Evolutionary conservation across 2,888 invertebrate genomes (phyloP).

Genomic region (Podabrus alpinus): DNA sequence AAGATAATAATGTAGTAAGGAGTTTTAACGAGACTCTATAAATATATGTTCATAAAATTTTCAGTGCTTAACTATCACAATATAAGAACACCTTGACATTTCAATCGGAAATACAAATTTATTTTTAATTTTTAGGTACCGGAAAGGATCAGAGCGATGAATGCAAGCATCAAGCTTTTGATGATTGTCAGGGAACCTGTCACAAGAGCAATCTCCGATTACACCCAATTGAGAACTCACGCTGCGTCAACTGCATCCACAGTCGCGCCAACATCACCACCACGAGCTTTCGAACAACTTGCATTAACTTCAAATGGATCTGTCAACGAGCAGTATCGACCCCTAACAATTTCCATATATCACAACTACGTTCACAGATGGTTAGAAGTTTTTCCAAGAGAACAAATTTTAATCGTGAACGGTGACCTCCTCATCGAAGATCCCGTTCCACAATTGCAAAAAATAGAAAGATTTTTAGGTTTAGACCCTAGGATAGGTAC

Average conservation of each 20-base stretch:
- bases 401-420: conserved; percentile 92
- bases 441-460: conserved; percentile 83
- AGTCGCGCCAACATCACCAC: conserved; percentile 52
- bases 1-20: neutral
- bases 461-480: conserved; percentile 86
- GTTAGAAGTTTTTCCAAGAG: conserved; percentile 89
- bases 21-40: neutral
- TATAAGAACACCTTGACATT: neutral
- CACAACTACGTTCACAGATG: conserved; percentile 88
- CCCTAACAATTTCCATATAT: conserved; percentile 87
- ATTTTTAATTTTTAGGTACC: conserved; percentile 69
- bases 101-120: neutral
- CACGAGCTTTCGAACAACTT: conserved; percentile 78
- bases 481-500: conserved; percentile 71
- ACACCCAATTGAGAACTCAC: conserved; percentile 87
- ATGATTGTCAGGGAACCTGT: conserved; percentile 96
- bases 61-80: neutral
- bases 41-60: neutral
- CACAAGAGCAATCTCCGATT: conserved; percentile 94
- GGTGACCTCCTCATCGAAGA: conserved; percentile 91
- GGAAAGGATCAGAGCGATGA: conserved; percentile 91
- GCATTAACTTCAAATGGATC: conserved; percentile 80
- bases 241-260: conserved; percentile 75
- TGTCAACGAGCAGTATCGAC: conserved; percentile 81
- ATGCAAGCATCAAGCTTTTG: conserved; percentile 86